These are phyloP conservation scores for Bacillus rossius DNA, from an alignment of 1,140 invertebrate species.

Conservation along the genomic window DNA sequence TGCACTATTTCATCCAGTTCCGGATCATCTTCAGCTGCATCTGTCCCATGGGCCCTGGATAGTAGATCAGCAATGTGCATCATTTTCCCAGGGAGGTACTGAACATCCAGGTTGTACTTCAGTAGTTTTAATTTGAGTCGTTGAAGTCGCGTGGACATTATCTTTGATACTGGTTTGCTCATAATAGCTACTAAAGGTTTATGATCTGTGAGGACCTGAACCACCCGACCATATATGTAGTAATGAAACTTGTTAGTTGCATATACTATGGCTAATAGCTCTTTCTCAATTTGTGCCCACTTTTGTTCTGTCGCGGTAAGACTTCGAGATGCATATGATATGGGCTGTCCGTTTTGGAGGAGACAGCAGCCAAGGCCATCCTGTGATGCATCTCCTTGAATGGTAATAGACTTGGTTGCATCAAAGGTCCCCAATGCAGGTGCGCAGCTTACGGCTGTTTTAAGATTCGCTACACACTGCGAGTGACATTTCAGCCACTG, in stretches of 20 bases:
- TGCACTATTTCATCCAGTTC: neutral
- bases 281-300: constrained; percentile 13
- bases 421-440: constrained; percentile 31
- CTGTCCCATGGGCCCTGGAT: neutral
- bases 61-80: neutral
- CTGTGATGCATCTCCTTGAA: constrained; percentile 33
- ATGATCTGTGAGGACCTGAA: constrained; percentile 35
- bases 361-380: constrained; percentile 33
- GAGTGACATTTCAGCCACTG: constrained; percentile 27
- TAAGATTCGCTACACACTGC: constrained; percentile 24
- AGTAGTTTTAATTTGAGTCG: constrained; percentile 31
- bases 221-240: constrained; percentile 36
- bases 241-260: constrained; percentile 37
- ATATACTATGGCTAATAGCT: constrained; percentile 15
- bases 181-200: constrained; percentile 32
- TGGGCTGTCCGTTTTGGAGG: constrained; percentile 28
- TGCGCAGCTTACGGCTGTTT: constrained; percentile 22
- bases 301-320: constrained; percentile 19
- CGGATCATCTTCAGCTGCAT: neutral
- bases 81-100: constrained; percentile 20
- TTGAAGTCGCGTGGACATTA: constrained; percentile 32
- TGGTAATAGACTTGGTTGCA: constrained; percentile 17
- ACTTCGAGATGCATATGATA: constrained; percentile 34
- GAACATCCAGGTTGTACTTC: constrained; percentile 28
- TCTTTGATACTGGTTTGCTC: constrained; percentile 28